Base-by-base conservation (phyloP, 2,797 vertebrate species). In the Tapirus indicus region DNA sequence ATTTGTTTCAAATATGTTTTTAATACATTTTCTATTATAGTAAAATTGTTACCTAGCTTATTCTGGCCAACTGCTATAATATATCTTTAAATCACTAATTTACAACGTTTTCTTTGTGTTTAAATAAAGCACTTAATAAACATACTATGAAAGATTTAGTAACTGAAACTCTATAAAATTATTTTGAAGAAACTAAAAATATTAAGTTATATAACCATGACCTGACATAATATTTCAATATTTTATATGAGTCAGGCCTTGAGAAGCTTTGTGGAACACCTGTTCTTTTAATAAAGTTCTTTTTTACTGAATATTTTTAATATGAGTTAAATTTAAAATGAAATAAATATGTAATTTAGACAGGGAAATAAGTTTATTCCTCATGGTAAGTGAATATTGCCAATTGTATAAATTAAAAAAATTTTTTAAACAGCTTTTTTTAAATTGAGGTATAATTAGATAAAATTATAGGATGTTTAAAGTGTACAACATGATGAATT, bases 121-220 rank as follows among this genome's bases (percentile, higher is more conserved):
- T 52, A 47, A 83, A 69, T 49, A 58, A 69, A 62, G 41, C 20
- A 44, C 5, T 58, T 75, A 82, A 35, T 16, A 38, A 9, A 21
- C 23, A 58, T 79, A 44, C 35, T 71, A 25, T 11, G 7, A 66
- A 79, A 93, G 5, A 35, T 68, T 52, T 71, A 62, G 29, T 77
- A 38, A 56, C 69, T 78, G 32, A 52, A 85, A 69, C 2, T 52
- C 7, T 32, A 38, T 13, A 74, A 91, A 80, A 14, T 68, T 91
- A 41, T 82, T 60, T 94, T 96, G 68, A 8, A 75, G 60, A 78
- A 78, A 62, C 38, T 32, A 27, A 84, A 96, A 62, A 54, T 47
- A 77, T 54, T 77, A 41, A 68, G n/a, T 35, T 82, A 68, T 14
- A 35, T 62, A 69, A 91, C 32, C 6, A 83, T 52, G 2, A 85